phyloP scores from a whole-genome alignment of 2,797 vertebrate genomes.

The Myripristis jacobus region DNA sequence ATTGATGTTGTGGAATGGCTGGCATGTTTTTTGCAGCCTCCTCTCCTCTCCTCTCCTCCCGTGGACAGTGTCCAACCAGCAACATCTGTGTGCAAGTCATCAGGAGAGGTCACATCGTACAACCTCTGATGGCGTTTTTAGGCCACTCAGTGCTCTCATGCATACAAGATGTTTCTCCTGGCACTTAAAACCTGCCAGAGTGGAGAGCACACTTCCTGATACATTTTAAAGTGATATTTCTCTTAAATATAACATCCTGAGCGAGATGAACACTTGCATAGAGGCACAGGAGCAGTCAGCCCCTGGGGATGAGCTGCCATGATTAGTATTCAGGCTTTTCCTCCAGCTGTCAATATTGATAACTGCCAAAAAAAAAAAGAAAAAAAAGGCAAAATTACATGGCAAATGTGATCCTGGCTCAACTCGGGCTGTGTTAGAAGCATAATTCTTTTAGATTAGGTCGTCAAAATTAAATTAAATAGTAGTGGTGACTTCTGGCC shows the following conservation, averaged over 20 bases:
- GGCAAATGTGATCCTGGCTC: too few relatives aligned
- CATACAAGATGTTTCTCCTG: constrained; percentile 36
- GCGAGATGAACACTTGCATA: neutral
- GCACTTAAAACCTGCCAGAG: constrained; percentile 25
- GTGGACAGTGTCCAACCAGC: constrained; percentile 60
- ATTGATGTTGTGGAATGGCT: too few relatives aligned
- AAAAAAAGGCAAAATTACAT: too few relatives aligned
- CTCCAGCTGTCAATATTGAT: neutral
- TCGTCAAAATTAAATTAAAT: too few relatives aligned
- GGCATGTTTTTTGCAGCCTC: neutral
- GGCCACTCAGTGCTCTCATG: constrained; percentile 66
- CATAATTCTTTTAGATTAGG: too few relatives aligned
- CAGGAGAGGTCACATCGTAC: constrained; percentile 60
- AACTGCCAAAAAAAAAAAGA: neutral
- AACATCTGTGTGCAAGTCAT: constrained; percentile 73
- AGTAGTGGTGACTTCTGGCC: too few relatives aligned
- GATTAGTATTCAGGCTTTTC: neutral
- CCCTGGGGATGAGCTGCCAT: neutral
- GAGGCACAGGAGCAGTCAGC: neutral
- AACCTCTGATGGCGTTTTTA: constrained; percentile 67
- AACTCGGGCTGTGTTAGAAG: too few relatives aligned
- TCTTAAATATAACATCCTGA: constrained; percentile 22
- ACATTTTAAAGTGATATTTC: constrained; percentile 12
- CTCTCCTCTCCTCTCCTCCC: constrained; percentile 19
- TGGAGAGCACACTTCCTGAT: constrained; percentile 14